Base-by-base conservation (phyloP, 2,888 invertebrate species). In the Cynaeus angustus region DNA sequence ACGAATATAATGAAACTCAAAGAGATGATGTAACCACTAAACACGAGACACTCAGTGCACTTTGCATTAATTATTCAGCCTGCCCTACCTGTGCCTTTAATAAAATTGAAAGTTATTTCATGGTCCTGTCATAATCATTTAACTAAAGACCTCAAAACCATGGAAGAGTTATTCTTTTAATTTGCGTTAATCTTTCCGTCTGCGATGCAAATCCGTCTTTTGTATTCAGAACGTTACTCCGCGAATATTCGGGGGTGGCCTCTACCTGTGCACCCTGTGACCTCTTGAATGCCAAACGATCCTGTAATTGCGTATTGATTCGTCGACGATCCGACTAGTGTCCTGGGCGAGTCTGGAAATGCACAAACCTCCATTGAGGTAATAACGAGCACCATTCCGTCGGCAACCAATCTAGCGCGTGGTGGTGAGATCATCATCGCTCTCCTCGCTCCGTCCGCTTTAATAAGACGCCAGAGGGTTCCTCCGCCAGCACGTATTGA, bases 381-480 rank as follows among this genome's bases (percentile, higher is more conserved):
- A 74, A 74, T 74, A 75, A 72, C 71, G 68, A 72, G 71, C 62
- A 70, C 67, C 52, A 65, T 68, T 66, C 61, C 73, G 73, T 64
- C 66, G 72, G 71, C 74, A 73, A 71, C 64, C 73, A 73, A 75
- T 75, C 73, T 74, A 72, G 61, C 66, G 65, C 71, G 69, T 71
- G 75, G 72, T 67, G 75, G 72, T 61, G 75, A 78, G 77, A 78
- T 79, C 79, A 80, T 80, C 80, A 80, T 79, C 78, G 77, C 70
- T 72, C 74, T 73, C 76, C 74, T 74, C 73, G 74, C 74, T 76
- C 71, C 78, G 79, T 78, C 80, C 77, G 77, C 78, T 78, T 78
- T 79, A 81, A 80, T 80, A 80, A 80, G 79, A 80, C 77, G 79
- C 78, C 76, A 74, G 78, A 79, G 78, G 78, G 76, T 80, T 77